Evolutionary conservation across 2,113 vertebrate species (phyloP).

Genomic region (Trichechus manatus): DNA sequence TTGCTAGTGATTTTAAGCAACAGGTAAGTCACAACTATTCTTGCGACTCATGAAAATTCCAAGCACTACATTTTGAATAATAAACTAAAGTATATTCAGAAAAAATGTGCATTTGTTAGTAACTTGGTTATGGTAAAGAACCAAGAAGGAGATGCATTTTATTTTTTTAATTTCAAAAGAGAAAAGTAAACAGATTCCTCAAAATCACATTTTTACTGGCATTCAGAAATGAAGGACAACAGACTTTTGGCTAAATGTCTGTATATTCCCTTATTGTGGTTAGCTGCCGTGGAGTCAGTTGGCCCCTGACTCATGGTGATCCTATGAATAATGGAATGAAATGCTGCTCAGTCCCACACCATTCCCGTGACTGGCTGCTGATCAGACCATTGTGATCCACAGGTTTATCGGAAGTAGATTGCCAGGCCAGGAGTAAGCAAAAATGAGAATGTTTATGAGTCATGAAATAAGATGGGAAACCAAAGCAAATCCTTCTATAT

Average conservation of each 20-base stretch:
- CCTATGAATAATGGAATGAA: neutral
- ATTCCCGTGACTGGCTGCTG: neutral
- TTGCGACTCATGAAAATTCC: conserved; percentile 76
- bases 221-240: neutral
- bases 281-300: neutral
- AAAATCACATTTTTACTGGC: conserved; percentile 56
- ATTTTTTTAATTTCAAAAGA: conserved; percentile 76
- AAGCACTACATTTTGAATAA: conserved; percentile 69
- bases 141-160: conserved; percentile 74
- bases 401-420: neutral
- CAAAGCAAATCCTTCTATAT: neutral
- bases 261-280: neutral
- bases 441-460: conserved; percentile 66
- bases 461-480: conserved; percentile 65
- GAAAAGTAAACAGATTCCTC: conserved; percentile 53
- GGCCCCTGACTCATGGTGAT: neutral
- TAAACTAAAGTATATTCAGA: conserved; percentile 67
- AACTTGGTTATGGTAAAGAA: conserved; percentile 60
- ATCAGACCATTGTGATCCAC: too few relatives aligned
- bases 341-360: neutral
- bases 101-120: conserved; percentile 77
- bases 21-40: conserved; percentile 58
- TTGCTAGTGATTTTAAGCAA: conserved; percentile 67
- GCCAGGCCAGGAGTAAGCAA: neutral
- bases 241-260: conserved; percentile 66